These are phyloP conservation scores for Jacana jacana DNA, from an alignment of 2,113 vertebrate genomes.

Conservation along the genomic window DNA sequence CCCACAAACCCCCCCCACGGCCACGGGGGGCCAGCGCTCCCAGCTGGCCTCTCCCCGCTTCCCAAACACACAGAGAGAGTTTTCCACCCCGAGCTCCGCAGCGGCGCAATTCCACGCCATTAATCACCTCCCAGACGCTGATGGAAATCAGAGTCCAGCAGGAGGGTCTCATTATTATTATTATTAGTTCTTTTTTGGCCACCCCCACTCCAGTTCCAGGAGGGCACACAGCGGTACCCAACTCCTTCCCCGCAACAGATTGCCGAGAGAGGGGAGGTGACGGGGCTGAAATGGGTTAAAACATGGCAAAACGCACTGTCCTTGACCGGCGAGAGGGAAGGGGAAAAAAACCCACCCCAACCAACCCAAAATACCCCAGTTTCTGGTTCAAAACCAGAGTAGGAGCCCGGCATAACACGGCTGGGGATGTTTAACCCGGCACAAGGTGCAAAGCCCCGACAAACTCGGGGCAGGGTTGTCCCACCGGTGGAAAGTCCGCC, in stretches of 20 bases:
- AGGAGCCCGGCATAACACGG: not conserved
- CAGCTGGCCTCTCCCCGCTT: constrained; percentile 19
- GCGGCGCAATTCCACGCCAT: constrained; percentile 9
- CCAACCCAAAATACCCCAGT: no score
- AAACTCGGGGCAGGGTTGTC: not conserved
- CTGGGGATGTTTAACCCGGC: not conserved
- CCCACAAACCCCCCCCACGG: not conserved
- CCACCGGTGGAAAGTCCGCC: not conserved
- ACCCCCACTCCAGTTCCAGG: not conserved
- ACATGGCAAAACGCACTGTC: constrained; percentile 18
- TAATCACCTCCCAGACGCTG: constrained; percentile 19
- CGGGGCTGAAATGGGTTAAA: not conserved
- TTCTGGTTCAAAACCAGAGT: not conserved
- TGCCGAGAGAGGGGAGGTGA: not conserved
- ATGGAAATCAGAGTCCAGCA: not conserved
- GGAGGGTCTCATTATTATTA: no score
- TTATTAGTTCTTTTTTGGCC: no score
- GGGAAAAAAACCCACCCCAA: no score
- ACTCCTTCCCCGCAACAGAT: constrained; percentile 43
- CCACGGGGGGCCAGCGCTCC: constrained; percentile 22
- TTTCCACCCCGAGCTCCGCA: not conserved
- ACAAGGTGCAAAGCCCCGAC: not conserved
- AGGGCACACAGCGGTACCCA: not conserved
- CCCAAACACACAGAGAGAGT: no score
- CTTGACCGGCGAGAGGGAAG: not conserved